A percentile compares a stretch with the other conserved stretches of the same genome.
Evolutionary conservation across 2,888 invertebrate species (phyloP).

Genomic region (Nomada hirtipes): DNA sequence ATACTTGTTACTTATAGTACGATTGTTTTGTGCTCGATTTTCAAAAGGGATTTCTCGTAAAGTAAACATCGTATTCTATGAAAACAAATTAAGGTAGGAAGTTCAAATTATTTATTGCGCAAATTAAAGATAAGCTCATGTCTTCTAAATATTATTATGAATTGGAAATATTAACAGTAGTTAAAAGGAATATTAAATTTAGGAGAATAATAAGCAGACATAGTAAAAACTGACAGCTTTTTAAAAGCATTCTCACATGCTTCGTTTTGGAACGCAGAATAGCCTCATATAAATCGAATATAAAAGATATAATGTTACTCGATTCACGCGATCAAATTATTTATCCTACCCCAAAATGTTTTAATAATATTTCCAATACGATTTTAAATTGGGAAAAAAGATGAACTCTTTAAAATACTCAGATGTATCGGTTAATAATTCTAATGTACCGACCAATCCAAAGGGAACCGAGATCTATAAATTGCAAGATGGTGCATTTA

Average conservation of each 20-base stretch:
- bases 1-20: not conserved
- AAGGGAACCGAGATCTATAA: not conserved
- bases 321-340: not conserved
- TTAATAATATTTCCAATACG: not conserved
- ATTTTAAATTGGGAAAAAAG: not conserved
- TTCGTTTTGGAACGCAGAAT: too few species aligned
- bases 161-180: not conserved
- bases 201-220: not conserved
- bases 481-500: constrained; percentile 21
- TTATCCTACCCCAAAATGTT: not conserved
- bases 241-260: not conserved
- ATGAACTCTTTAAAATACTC: not conserved
- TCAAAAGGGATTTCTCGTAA: not conserved
- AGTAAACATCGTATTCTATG: not conserved
- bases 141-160: not conserved
- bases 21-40: constrained; percentile 9
- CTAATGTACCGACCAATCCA: constrained; percentile 26
- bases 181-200: not conserved
- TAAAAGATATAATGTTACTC: not conserved
- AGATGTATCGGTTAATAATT: not conserved
- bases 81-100: not conserved
- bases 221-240: not conserved
- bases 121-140: not conserved
- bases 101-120: not conserved
- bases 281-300: too few species aligned